A percentile compares a stretch with the other conserved stretches of the same genome.
Conservation (phyloP, 2,113 vertebrate genomes). For the Carassius auratus region DNA sequence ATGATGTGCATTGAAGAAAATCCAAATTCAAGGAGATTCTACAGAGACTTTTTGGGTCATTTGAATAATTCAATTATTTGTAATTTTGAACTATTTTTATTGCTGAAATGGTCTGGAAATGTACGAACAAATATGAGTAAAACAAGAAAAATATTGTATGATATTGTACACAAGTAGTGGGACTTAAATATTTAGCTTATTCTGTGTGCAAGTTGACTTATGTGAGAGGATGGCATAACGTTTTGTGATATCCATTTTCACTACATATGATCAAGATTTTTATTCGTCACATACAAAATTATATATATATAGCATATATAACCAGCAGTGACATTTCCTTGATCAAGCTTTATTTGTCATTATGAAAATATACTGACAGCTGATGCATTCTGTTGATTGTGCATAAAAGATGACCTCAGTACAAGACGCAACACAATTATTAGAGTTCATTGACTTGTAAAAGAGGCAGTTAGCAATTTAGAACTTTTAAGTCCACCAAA, state of each 20-base stretch:
- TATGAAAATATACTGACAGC: neutral
- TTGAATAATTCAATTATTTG: too few species aligned
- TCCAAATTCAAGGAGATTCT: neutral
- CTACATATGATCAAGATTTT: neutral
- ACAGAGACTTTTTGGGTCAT: neutral
- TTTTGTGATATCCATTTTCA: too few species aligned
- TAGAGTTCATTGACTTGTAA: neutral
- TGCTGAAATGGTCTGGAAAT: neutral
- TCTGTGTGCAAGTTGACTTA: too few species aligned
- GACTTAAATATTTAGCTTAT: too few species aligned
- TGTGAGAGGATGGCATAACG: too few species aligned
- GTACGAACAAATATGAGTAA: neutral
- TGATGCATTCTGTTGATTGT: neutral
- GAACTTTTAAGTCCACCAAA: neutral
- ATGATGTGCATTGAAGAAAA: neutral
- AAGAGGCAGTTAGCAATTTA: neutral
- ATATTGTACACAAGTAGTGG: neutral
- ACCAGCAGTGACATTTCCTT: too few species aligned
- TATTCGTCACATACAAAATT: too few species aligned
- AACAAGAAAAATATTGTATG: neutral
- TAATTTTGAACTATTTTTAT: neutral
- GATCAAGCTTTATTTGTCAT: neutral
- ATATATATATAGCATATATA: too few species aligned
- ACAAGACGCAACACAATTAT: neutral
- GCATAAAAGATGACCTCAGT: neutral